A percentile compares a stretch with the other conserved stretches of the same genome.
These are phyloP conservation scores for Pangasianodon gigas DNA, from an alignment of 2,113 vertebrate genomes.

Conservation along the genomic window DNA sequence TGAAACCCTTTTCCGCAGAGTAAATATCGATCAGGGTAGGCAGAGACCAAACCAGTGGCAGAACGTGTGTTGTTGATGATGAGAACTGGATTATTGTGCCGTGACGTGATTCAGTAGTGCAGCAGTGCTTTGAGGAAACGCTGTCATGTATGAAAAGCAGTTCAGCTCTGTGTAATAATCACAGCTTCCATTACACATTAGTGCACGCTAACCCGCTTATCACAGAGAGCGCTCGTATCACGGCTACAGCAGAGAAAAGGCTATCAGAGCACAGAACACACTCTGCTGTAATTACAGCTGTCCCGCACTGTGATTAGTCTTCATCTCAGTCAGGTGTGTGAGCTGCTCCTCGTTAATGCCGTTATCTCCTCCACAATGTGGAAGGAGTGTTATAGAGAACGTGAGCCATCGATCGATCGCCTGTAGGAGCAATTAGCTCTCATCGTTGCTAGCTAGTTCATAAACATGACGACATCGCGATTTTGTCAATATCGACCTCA, in stretches of 20 bases:
- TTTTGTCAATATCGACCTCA: background rate
- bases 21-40: background rate
- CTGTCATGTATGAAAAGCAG: conserved; percentile 37
- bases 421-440: conserved; percentile 34
- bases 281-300: conserved; percentile 57
- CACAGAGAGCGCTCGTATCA: conserved; percentile 52
- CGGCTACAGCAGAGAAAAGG: conserved; percentile 47
- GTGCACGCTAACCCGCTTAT: conserved; percentile 54
- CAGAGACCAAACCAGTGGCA: background rate
- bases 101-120: background rate
- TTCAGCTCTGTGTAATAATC: conserved; percentile 53
- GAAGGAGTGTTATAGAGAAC: conserved; percentile 31
- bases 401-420: conserved; percentile 6
- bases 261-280: conserved; percentile 52
- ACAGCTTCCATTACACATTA: conserved; percentile 52
- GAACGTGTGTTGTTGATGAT: background rate
- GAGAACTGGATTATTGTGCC: background rate
- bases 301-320: conserved; percentile 54
- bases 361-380: conserved; percentile 45
- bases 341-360: conserved; percentile 49
- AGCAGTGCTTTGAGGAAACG: background rate
- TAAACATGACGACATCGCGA: background rate
- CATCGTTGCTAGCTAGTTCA: conserved; percentile 12
- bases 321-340: conserved; percentile 57
- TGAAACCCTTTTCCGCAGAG: background rate